Percentiles rank a stretch among this genome's conserved stretches.
Conservation (phyloP, 2,113 vertebrate species). For the Myxocyprinus asiaticus region DNA sequence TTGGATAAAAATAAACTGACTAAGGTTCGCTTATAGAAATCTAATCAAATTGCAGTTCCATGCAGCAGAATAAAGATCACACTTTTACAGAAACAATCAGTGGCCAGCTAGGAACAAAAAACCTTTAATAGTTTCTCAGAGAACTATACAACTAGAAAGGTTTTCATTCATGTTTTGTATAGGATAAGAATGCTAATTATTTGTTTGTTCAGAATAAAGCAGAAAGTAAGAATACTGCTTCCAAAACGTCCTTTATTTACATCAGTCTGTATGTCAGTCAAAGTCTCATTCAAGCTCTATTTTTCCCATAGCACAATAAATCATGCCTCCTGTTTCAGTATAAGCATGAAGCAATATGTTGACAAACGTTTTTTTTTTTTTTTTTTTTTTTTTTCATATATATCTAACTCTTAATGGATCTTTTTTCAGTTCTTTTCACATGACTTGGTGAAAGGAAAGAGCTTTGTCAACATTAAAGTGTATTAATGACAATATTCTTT, state of each 20-base stretch:
- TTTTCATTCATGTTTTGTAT: background rate
- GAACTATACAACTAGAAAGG: background rate
- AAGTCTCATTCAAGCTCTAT: conserved; percentile 26
- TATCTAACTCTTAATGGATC: background rate
- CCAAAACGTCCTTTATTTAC: conserved; percentile 77
- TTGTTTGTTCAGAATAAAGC: conserved; percentile 41
- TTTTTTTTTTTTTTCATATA: too few species aligned
- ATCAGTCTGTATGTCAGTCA: conserved; percentile 62
- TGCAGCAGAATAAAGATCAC: background rate
- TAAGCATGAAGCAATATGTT: conserved; percentile 16
- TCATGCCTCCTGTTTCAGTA: conserved; percentile 11
- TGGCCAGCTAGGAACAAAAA: background rate
- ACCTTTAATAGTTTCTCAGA: background rate
- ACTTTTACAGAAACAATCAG: background rate
- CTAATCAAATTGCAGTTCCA: background rate
- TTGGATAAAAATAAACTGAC: background rate
- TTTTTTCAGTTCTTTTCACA: conserved; percentile 7
- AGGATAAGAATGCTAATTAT: too few species aligned
- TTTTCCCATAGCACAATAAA: conserved; percentile 35
- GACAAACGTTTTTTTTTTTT: background rate
- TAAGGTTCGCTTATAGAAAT: background rate
- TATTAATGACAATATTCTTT: conserved; percentile 14
- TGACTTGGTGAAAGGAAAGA: background rate
- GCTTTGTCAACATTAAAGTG: conserved; percentile 21
- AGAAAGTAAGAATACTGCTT: conserved; percentile 60